These are phyloP conservation scores for Drosophila yakuba DNA, from an alignment of 1,140 invertebrate genomes.

Conservation along the genomic window DNA sequence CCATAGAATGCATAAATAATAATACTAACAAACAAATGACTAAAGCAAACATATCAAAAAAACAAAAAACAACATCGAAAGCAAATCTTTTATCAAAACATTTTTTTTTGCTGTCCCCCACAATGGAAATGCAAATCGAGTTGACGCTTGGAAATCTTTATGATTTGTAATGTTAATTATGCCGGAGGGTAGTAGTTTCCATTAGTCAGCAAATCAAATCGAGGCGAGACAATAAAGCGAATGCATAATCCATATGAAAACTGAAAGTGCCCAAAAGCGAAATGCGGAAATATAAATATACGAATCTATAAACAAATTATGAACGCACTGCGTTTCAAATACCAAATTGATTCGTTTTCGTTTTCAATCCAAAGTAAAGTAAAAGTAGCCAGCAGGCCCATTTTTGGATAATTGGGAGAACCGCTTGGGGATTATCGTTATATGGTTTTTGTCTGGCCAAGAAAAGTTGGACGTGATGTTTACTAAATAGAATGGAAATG, in stretches of 20 bases:
- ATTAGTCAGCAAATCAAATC: constrained; percentile 69
- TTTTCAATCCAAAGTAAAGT: constrained; percentile 55
- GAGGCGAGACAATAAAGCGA: constrained; percentile 56
- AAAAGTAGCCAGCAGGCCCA: constrained; percentile 54
- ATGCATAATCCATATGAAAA: constrained; percentile 60
- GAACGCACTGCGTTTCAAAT: constrained; percentile 62
- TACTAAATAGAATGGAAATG: constrained; percentile 60
- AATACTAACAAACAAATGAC: constrained; percentile 51
- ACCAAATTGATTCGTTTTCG: constrained; percentile 66
- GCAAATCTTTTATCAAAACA: constrained; percentile 43
- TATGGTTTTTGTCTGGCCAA: constrained; percentile 28
- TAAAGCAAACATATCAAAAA: constrained; percentile 8
- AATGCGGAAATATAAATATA: constrained; percentile 63
- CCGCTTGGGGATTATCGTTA: constrained; percentile 15
- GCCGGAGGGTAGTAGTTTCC: constrained; percentile 29
- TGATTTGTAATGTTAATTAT: constrained; percentile 82
- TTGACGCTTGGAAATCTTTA: constrained; percentile 56
- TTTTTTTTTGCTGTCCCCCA: constrained; percentile 19
- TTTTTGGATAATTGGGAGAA: constrained; percentile 10
- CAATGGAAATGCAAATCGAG: constrained; percentile 69
- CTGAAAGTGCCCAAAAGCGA: constrained; percentile 62
- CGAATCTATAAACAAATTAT: constrained; percentile 54
- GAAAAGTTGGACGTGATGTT: constrained; percentile 54
- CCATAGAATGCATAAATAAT: constrained; percentile 71
- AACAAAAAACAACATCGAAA: constrained; percentile 17